Percentiles rank a stretch among this genome's conserved stretches.
Evolutionary conservation across 23 tunicate genomes (phyloP).

Genomic region (Ciona savignyi): DNA sequence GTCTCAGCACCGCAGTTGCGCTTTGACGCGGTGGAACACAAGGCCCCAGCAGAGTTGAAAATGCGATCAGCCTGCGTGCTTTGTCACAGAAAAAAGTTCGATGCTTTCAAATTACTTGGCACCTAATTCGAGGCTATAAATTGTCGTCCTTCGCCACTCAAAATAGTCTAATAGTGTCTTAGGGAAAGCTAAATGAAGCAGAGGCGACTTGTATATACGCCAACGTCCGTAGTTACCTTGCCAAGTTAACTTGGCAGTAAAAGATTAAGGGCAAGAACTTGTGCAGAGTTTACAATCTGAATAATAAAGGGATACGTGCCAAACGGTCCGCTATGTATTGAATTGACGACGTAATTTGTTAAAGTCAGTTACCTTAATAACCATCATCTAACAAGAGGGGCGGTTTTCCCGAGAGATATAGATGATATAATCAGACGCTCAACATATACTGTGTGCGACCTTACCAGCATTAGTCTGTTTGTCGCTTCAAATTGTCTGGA

Average conservation of each 20-base stretch:
- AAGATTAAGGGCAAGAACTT: too few species aligned
- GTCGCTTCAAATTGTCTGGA: background rate
- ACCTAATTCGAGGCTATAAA: background rate
- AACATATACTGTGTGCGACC: background rate
- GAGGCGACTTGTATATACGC: too few species aligned
- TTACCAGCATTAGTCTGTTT: background rate
- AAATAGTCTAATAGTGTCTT: background rate
- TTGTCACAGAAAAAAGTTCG: background rate
- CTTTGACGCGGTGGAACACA: background rate
- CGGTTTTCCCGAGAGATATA: too few species aligned
- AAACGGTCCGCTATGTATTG: too few species aligned
- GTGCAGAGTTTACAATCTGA: too few species aligned
- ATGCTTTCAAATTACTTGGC: background rate
- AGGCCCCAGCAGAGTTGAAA: background rate
- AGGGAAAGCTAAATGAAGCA: too few species aligned
- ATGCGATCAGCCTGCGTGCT: background rate
- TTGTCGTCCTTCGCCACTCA: background rate
- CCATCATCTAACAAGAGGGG: too few species aligned
- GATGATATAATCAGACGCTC: background rate
- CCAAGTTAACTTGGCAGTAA: too few species aligned
- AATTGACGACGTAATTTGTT: too few species aligned
- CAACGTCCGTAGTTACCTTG: too few species aligned
- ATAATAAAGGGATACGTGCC: too few species aligned
- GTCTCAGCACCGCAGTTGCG: slow-evolving; percentile 1
- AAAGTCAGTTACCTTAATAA: too few species aligned